Conservation (phyloP, 2,113 vertebrate genomes). For the Pipra filicauda region DNA sequence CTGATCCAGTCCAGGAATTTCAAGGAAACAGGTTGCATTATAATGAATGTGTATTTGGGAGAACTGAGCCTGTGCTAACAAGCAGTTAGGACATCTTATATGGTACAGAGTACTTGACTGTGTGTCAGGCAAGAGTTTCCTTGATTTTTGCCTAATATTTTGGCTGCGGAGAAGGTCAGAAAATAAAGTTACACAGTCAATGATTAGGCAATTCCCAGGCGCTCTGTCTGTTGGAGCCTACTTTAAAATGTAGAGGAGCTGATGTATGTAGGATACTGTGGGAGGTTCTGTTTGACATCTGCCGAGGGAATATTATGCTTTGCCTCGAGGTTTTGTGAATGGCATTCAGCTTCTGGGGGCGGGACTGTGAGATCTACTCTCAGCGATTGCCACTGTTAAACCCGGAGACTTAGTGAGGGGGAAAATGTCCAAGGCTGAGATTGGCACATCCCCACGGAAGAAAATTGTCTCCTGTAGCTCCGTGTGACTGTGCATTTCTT, state of each 20-base stretch:
- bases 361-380: slow-evolving; percentile 37
- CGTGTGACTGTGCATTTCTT: not conserved
- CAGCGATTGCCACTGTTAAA: slow-evolving; percentile 11
- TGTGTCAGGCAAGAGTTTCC: not conserved
- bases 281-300: slow-evolving; percentile 67
- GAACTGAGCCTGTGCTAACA: not conserved
- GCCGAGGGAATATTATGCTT: slow-evolving; percentile 35
- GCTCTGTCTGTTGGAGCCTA: slow-evolving; percentile 18
- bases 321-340: slow-evolving; percentile 62
- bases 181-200: not conserved
- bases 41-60: not conserved
- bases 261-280: slow-evolving; percentile 49
- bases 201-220: not conserved
- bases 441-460: not conserved
- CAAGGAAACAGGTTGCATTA: not conserved
- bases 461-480: not conserved
- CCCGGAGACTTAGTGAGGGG: not conserved
- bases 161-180: not conserved
- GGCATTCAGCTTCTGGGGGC: slow-evolving; percentile 42
- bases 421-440: not conserved
- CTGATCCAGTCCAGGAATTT: not conserved
- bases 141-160: not conserved
- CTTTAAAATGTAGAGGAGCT: slow-evolving; percentile 42
- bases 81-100: not conserved
- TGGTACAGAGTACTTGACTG: not conserved